These are phyloP conservation scores for Morelia viridis DNA, from an alignment of 2,797 vertebrate species.

Conservation along the genomic window DNA sequence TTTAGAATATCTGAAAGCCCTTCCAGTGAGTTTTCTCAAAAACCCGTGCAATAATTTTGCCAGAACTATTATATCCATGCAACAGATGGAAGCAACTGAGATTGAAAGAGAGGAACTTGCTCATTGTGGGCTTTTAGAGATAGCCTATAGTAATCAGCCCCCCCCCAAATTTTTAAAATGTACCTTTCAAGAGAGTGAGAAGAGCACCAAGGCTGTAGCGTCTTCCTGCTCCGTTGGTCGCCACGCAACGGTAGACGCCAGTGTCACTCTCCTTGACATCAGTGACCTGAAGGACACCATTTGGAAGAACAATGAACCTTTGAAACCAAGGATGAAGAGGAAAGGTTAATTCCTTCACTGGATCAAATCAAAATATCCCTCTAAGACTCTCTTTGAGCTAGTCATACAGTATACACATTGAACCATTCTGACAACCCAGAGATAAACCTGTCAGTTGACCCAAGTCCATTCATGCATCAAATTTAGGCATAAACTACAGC, in stretches of 20 bases:
- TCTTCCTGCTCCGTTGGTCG: conserved; percentile 79
- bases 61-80: background rate
- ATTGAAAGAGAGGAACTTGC: background rate
- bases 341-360: background rate
- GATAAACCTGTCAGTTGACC: background rate
- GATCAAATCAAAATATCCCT: background rate
- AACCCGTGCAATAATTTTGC: background rate
- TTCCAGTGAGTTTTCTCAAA: background rate
- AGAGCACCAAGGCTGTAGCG: conserved; percentile 83
- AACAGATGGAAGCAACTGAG: background rate
- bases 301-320: conserved; percentile 91
- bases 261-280: conserved; percentile 82
- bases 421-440: background rate
- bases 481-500: background rate
- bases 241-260: conserved; percentile 88
- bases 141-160: background rate
- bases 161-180: background rate
- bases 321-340: conserved; percentile 41
- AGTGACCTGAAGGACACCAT: conserved; percentile 92
- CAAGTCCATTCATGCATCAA: background rate
- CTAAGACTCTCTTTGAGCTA: background rate
- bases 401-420: background rate
- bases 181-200: conserved; percentile 84
- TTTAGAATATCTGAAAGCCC: background rate
- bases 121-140: background rate